Conservation (phyloP, 2,888 invertebrate species). For the Lithophane semibrunnea region DNA sequence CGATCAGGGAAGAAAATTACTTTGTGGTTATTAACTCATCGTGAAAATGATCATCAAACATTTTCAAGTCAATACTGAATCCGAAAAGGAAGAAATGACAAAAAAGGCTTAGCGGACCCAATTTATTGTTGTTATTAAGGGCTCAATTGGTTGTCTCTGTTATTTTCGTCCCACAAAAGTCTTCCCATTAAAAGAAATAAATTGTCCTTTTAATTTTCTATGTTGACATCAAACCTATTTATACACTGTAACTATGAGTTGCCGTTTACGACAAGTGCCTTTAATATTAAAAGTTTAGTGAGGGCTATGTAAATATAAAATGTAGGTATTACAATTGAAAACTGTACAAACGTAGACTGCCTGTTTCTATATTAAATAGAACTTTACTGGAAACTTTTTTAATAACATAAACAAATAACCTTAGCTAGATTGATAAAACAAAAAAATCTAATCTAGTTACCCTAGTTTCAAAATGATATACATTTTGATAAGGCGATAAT, state of each 20-base stretch:
- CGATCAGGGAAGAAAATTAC: not conserved
- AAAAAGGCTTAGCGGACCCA: constrained; percentile 35
- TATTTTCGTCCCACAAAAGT: constrained; percentile 18
- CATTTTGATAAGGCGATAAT: not conserved
- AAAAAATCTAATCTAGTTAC: not conserved
- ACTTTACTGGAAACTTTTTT: constrained; percentile 5
- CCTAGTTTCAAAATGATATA: not conserved
- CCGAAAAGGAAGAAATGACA: constrained; percentile 19
- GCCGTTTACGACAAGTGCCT: not conserved
- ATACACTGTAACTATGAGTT: not conserved
- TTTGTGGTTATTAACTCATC: not conserved
- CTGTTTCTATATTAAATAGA: not conserved
- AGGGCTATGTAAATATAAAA: not conserved
- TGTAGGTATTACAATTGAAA: not conserved
- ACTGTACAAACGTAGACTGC: not conserved
- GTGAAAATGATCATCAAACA: not conserved
- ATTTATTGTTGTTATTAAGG: constrained; percentile 38
- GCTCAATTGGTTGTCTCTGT: constrained; percentile 27
- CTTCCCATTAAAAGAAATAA: constrained; percentile 21
- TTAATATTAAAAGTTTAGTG: not conserved
- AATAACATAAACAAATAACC: constrained; percentile 3
- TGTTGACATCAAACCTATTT: constrained; percentile 1
- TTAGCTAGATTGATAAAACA: not conserved
- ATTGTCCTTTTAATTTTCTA: not conserved
- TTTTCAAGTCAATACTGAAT: constrained; percentile 5